Conservation (phyloP, 2,888 invertebrate species). For the Sesamia inferens region DNA sequence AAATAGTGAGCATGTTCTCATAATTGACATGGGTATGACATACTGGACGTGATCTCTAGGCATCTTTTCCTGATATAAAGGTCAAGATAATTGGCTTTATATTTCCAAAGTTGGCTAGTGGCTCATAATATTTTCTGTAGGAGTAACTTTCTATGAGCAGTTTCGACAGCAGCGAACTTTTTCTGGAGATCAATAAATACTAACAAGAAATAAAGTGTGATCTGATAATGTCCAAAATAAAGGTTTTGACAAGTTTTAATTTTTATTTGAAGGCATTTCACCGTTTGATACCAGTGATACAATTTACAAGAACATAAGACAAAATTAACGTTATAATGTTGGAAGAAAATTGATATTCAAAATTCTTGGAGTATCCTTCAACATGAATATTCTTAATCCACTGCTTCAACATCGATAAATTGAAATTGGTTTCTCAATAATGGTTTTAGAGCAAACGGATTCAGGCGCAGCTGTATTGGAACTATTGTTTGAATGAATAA, state of each 20-base stretch:
- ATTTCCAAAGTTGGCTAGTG: constrained; percentile 8
- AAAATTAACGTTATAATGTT: neutral
- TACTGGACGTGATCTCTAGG: constrained; percentile 46
- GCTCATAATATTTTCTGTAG: constrained; percentile 3
- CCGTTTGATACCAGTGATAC: neutral
- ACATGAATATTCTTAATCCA: constrained; percentile 22
- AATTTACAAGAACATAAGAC: constrained; percentile 1
- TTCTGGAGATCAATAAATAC: neutral
- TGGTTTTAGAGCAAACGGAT: constrained; percentile 46
- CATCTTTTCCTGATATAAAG: constrained; percentile 37
- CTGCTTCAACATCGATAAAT: constrained; percentile 44
- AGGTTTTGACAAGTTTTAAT: neutral
- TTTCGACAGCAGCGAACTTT: neutral
- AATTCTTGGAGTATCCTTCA: constrained; percentile 10
- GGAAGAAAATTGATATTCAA: neutral
- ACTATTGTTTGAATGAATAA: constrained; percentile 51
- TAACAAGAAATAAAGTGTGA: neutral
- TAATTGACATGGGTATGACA: constrained; percentile 64
- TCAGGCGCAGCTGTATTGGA: constrained; percentile 48
- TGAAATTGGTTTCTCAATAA: constrained; percentile 43
- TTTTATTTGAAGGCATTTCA: neutral
- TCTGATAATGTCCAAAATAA: neutral
- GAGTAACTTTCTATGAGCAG: neutral
- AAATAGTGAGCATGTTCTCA: constrained; percentile 38
- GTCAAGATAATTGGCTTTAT: constrained; percentile 44